Evolutionary conservation across 2,797 vertebrate genomes (phyloP), one percentile per base, ranked within the genome.

Genomic region (Dryobates pubescens): DNA sequence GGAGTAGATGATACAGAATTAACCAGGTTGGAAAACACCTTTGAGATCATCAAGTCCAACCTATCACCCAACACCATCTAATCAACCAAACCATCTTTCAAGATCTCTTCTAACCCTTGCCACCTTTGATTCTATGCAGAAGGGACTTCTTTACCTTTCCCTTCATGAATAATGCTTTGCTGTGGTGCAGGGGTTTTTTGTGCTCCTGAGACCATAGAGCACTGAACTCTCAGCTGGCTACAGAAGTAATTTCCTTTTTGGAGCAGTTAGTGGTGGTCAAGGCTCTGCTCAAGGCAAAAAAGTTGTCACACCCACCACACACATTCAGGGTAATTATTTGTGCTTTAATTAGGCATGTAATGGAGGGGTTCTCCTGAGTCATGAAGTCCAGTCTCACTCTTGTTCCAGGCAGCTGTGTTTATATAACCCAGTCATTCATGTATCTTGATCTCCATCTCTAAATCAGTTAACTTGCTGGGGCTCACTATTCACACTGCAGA

Each of bases 341-440:
- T 81, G 58, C 93, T 92, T 94, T 90, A 88, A 84, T 91, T 89
- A 73, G 76, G 43, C 75, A 13, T 72, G 45, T 45, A 90, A 84
- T 54, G 38, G 51, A 85, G 85, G 20, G 12, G 51, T 32, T 71
- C 53, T 91, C 27, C 70, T 76, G 54, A 70, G 59, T 88, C 30
- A 14, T 15, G 4, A 83, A 86, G 68, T 86, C 57, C 57, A 41
- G 29, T 85, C 32, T 82, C 32, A 49, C 36, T 92, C 26, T 57
- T 57, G 2, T 89, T 86, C 29, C 34, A 56, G 64, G 71, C 94
- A 94, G 86, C 95, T 95, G 92, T 89, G 80, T 94, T 91, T 94
- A 34, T 88, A n/a, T 88, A 93, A 84, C 59, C 45, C 57, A 83
- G 17, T 89, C 53, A 70, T 82, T 90, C 8, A 0, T 16, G 0